Base-by-base conservation (phyloP, 2,888 invertebrate genomes). In the Athetis lepigone region DNA sequence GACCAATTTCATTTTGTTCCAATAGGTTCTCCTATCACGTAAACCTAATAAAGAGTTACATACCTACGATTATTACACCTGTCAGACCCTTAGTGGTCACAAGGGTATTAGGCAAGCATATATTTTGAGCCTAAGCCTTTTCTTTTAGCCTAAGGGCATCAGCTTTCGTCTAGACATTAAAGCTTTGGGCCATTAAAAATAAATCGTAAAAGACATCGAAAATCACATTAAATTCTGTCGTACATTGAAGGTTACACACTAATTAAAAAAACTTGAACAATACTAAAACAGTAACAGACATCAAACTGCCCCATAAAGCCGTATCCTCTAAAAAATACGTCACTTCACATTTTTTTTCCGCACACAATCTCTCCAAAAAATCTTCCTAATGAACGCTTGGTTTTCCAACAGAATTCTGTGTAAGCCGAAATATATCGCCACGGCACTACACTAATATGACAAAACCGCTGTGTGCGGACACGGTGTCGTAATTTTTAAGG, bases 401-500 rank as follows among this genome's bases (percentile, higher is more conserved):
- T 67, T 71, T 80, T 71, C 76, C 80, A 74, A 42, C 71, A 66
- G 55, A 68, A 71, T 67, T 65, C 63, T 60, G 67, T 75, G 80
- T 75, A 65, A 70, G 75, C 70, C 66, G 13, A 73, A 76, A 79
- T 68, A 76, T 70, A 68, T 74, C 63, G 60, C 47, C 37, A 23
- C 13, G 45, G 62, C 58, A 70, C 79, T 82, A 80, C 68, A 70
- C 68, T 79, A 79, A 85, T 86, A 85, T 84, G 88, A 88, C 85
- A 86, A 86, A 87, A 84, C 86, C 85, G 75, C 60, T 37, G 78
- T 71, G 80, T 66, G 80, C 71, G 79, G 83, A 82, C 86, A 84
- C 85, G 85, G 73, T 74, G 79, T 74, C 72, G 86, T 86, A 83
- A 90, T 92, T 92, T 92, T 93, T 92, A 90, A 91, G 88, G 91